These are phyloP conservation scores for Dicroscelio sp. DNA, from an alignment of 2,888 invertebrate genomes.

Conservation along the genomic window DNA sequence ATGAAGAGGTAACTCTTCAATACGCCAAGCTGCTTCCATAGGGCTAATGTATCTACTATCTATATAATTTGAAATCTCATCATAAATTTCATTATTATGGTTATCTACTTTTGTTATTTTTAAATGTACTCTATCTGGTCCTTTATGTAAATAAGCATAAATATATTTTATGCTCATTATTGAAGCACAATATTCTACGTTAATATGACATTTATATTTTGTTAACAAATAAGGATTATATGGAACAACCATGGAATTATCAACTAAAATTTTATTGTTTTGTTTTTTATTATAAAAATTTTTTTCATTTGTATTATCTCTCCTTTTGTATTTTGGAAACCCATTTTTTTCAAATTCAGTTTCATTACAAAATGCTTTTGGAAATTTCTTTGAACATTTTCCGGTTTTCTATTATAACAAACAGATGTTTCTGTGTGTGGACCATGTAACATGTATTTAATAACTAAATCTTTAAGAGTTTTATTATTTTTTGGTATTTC, in stretches of 20 bases:
- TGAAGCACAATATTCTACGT: slow-evolving; percentile 77
- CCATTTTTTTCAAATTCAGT: slow-evolving; percentile 28
- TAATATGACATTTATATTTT: slow-evolving; percentile 73
- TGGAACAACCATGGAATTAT: slow-evolving; percentile 33
- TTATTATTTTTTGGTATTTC: slow-evolving; percentile 6
- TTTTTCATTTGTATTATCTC: neutral
- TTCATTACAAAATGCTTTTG: slow-evolving; percentile 11
- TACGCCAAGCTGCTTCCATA: slow-evolving; percentile 78
- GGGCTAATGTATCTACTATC: slow-evolving; percentile 73
- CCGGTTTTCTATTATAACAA: neutral
- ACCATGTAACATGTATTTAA: slow-evolving; percentile 17
- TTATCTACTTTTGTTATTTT: neutral
- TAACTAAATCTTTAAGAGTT: slow-evolving; percentile 5
- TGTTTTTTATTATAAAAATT: slow-evolving; percentile 22
- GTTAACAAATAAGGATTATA: slow-evolving; percentile 52
- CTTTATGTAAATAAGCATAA: no score
- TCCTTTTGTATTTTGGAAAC: slow-evolving; percentile 1
- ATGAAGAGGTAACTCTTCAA: slow-evolving; percentile 70
- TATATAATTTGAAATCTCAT: slow-evolving; percentile 53
- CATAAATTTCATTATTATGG: neutral
- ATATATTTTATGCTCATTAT: no score
- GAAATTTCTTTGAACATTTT: slow-evolving; percentile 11
- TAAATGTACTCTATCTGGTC: neutral
- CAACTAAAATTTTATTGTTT: neutral
- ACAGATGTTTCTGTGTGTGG: neutral